phyloP scores from a whole-genome alignment of 2,113 vertebrate species.

The Chunga burmeisteri region DNA sequence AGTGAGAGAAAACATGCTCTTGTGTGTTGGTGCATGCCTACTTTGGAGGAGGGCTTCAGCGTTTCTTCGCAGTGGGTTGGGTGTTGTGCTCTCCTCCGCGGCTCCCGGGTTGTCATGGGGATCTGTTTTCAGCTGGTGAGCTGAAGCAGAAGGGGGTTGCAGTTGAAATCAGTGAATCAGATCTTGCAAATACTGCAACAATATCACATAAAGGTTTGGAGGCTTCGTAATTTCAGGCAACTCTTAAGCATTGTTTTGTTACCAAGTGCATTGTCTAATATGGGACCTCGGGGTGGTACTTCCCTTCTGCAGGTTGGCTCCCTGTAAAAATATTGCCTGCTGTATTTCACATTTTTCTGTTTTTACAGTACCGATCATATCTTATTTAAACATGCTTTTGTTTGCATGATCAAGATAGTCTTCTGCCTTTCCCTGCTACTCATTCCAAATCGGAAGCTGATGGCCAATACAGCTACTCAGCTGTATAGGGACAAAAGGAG shows the following conservation, averaged over 20 bases:
- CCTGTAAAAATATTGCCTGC: neutral
- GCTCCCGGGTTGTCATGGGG: slow-evolving; percentile 18
- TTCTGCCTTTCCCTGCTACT: neutral
- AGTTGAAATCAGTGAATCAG: neutral
- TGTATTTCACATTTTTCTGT: neutral
- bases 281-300: neutral
- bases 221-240: neutral
- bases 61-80: neutral
- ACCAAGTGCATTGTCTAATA: neutral
- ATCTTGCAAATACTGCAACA: neutral
- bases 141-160: slow-evolving; percentile 22
- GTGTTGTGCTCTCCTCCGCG: neutral
- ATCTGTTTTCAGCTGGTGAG: slow-evolving; percentile 28
- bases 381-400: neutral
- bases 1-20: neutral
- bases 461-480: neutral
- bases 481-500: neutral
- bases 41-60: neutral
- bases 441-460: neutral
- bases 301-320: neutral
- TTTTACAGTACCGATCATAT: neutral
- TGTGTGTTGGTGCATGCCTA: neutral
- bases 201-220: neutral
- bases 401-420: neutral
- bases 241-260: neutral